Conservation (phyloP, 2,113 vertebrate species). For the Atractosteus spatula region DNA sequence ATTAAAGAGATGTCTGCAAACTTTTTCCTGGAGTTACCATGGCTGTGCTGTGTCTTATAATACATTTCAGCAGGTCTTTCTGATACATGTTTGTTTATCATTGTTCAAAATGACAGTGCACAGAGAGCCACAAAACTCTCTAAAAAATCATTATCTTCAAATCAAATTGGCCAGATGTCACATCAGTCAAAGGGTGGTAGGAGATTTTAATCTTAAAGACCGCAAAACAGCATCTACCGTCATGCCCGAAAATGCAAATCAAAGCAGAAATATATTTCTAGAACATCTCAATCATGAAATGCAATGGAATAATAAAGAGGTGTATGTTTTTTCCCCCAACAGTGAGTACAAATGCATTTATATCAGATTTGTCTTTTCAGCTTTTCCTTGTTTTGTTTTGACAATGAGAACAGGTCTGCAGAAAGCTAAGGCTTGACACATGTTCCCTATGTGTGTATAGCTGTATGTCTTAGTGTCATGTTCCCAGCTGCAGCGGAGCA, state of each 20-base stretch:
- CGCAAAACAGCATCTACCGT: slow-evolving; percentile 32
- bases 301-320: too few species aligned
- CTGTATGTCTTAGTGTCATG: background rate
- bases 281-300: background rate
- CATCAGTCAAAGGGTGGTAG: slow-evolving; percentile 29
- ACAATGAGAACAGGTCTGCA: too few species aligned
- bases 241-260: slow-evolving; percentile 14
- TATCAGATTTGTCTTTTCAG: too few species aligned
- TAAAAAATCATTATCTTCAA: slow-evolving; percentile 51
- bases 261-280: slow-evolving; percentile 2
- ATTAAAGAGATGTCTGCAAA: slow-evolving; percentile 52
- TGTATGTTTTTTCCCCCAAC: too few species aligned
- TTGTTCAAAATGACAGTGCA: slow-evolving; percentile 67
- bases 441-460: background rate
- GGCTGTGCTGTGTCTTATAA: slow-evolving; percentile 59
- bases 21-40: slow-evolving; percentile 21
- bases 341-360: too few species aligned
- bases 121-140: slow-evolving; percentile 40
- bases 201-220: slow-evolving; percentile 56
- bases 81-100: slow-evolving; percentile 62
- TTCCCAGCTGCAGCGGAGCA: background rate
- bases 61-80: slow-evolving; percentile 59
- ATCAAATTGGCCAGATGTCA: slow-evolving; percentile 47
- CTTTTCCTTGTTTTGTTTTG: too few species aligned
- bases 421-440: background rate